phyloP scores from a whole-genome alignment of 2,113 vertebrate genomes.

The Hirundichthys speculiger region DNA sequence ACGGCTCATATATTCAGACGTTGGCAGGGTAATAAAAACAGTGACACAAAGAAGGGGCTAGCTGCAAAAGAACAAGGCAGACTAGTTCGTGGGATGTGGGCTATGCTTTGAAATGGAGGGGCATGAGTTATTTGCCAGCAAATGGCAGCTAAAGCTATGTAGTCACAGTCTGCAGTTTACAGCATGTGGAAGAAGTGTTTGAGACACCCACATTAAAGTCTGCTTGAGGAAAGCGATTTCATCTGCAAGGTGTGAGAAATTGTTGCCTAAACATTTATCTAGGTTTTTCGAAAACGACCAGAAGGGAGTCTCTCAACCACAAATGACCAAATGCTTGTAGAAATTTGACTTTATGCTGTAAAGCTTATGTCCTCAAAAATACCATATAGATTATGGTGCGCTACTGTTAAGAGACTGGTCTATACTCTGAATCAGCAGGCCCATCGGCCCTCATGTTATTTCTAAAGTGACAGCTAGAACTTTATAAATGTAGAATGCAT shows the following conservation, averaged over 20 bases:
- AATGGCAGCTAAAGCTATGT: constrained; percentile 61
- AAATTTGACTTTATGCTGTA: constrained; percentile 8
- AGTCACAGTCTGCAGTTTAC: constrained; percentile 15
- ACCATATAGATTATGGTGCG: neutral
- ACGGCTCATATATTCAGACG: constrained; percentile 12
- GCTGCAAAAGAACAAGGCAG: constrained; percentile 29
- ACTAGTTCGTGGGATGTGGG: constrained; percentile 8
- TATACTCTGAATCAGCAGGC: constrained; percentile 13
- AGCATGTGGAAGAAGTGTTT: constrained; percentile 1
- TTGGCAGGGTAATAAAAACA: constrained; percentile 50
- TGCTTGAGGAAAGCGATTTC: neutral
- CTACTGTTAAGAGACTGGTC: constrained; percentile 7
- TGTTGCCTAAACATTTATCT: neutral
- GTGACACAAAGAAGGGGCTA: constrained; percentile 60
- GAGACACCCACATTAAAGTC: constrained; percentile 1
- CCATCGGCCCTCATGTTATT: constrained; percentile 5
- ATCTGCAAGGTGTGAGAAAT: neutral
- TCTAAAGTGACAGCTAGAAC: no score
- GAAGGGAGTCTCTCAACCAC: accelerated
- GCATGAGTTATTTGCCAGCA: constrained; percentile 27
- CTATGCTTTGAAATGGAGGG: constrained; percentile 56
- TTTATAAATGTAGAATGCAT: no score
- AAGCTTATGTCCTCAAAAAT: neutral
- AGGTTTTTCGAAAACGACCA: neutral
- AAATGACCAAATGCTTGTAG: neutral